Evolutionary conservation across 2,888 invertebrate genomes (phyloP).

Genomic region (Leptinotarsa tumamoca): DNA sequence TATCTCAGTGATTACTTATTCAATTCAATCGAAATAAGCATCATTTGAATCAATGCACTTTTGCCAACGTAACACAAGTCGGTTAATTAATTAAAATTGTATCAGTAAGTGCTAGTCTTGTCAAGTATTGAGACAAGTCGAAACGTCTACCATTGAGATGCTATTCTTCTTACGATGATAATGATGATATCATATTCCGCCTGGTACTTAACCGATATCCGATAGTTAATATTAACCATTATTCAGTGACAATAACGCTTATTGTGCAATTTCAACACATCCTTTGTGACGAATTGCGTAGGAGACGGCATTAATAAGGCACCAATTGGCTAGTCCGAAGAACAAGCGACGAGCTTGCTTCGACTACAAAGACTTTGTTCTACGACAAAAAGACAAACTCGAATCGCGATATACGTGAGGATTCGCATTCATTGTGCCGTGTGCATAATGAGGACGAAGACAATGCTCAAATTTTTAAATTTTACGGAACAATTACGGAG

Average conservation of each 20-base stretch:
- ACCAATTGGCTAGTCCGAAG: conserved; percentile 12
- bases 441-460: neutral
- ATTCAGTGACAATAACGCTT: conserved; percentile 19
- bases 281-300: conserved; percentile 22
- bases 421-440: neutral
- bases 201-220: conserved; percentile 2
- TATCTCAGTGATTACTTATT: no score
- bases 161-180: neutral
- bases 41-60: no score
- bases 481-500: no score
- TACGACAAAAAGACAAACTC: conserved; percentile 4
- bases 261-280: conserved; percentile 21
- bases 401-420: neutral
- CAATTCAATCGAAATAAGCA: no score
- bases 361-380: conserved; percentile 12
- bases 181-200: neutral
- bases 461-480: neutral
- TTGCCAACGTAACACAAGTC: no score
- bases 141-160: neutral
- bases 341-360: conserved; percentile 10
- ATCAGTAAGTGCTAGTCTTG: no score
- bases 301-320: conserved; percentile 16
- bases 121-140: no score
- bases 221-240: conserved; percentile 9
- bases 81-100: no score